Evolutionary conservation across 2,113 vertebrate species (phyloP), one percentile per base, ranked within the genome.

Genomic region (Myotis davidii): DNA sequence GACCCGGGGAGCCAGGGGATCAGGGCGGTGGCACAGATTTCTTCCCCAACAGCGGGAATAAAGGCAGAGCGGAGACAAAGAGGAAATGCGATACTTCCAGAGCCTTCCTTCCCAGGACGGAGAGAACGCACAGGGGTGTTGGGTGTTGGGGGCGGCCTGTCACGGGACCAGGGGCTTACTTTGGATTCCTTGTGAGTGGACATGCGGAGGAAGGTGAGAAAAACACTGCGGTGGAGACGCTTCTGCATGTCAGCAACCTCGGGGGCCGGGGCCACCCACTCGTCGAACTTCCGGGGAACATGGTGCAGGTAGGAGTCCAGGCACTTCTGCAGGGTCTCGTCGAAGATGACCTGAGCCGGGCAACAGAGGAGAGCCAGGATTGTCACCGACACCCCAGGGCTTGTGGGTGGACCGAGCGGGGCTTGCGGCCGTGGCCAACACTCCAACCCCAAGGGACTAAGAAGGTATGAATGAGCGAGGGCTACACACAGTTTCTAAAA

Each of bases 131-230:
- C 93, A 32, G 84, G 37, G 61, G 93, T 79, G 65, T 18, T 5
- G 4, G 88, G 90, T 90, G 45, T 86, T 32, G 0, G 29, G n/a
- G 73, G 54, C 0, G 4, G 34, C 14, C 32, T n/a, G 83, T 77
- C 93, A 92, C 0, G 37, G 94, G 61, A 13, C 21, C 73, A 9
- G 70, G 48, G 74, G 9, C 79, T 96, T 77, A 99, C 99, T 99
- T 99, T 99, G 92, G 99, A 99, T 97, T 99, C 99, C 96, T 99
- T 99, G 97, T 99, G 99, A 0, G 99, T 99, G 78, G 99, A 99
- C 99, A 99, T 99, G 61, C 99, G 98, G 77, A 99, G 99, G 97
- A 99, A 99, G 32, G 99, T 99, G 96, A 99, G 98, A 97, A 99
- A 99, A 92, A 99, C 95, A 0, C 96, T 97, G 13, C 95, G 98